These are phyloP conservation scores for Cremastobaeus sp. DNA, from an alignment of 2,888 invertebrate genomes.

Conservation along the genomic window DNA sequence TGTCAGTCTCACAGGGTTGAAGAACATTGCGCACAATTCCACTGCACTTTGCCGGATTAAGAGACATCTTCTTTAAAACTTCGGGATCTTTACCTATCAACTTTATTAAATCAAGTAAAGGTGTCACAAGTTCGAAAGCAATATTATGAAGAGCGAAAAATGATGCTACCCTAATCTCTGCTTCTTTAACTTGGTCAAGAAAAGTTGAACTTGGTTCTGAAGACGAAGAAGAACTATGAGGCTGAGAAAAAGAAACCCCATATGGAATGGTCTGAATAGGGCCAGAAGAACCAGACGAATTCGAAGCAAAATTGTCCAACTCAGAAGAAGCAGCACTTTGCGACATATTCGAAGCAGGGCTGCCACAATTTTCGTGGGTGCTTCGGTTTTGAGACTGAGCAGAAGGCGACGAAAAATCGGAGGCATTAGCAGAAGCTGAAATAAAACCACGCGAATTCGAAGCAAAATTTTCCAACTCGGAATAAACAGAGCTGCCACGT, in stretches of 20 bases:
- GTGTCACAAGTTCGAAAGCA: slow-evolving; percentile 14
- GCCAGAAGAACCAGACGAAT: too few relatives aligned
- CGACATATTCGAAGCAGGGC: too few relatives aligned
- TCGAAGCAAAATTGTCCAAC: too few relatives aligned
- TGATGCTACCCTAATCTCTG: slow-evolving; percentile 37
- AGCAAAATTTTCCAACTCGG: too few relatives aligned
- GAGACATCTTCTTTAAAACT: slow-evolving; percentile 37
- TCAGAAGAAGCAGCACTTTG: too few relatives aligned
- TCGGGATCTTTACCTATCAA: slow-evolving; percentile 25
- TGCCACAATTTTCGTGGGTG: too few relatives aligned
- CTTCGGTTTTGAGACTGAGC: too few relatives aligned
- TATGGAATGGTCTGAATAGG: too few relatives aligned
- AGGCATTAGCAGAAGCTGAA: too few relatives aligned
- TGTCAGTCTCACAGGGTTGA: not conserved
- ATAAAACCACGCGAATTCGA: too few relatives aligned
- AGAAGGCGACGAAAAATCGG: too few relatives aligned
- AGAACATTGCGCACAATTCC: slow-evolving; percentile 14
- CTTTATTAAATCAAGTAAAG: slow-evolving; percentile 38
- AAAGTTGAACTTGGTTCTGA: not conserved
- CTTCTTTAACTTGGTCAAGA: not conserved
- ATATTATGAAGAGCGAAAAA: slow-evolving; percentile 50
- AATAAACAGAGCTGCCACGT: not conserved
- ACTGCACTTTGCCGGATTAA: slow-evolving; percentile 32
- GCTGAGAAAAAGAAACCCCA: too few relatives aligned
- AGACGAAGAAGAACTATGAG: not conserved